These are phyloP conservation scores for Phoenicopterus ruber DNA, from an alignment of 2,113 vertebrate species.

Conservation along the genomic window DNA sequence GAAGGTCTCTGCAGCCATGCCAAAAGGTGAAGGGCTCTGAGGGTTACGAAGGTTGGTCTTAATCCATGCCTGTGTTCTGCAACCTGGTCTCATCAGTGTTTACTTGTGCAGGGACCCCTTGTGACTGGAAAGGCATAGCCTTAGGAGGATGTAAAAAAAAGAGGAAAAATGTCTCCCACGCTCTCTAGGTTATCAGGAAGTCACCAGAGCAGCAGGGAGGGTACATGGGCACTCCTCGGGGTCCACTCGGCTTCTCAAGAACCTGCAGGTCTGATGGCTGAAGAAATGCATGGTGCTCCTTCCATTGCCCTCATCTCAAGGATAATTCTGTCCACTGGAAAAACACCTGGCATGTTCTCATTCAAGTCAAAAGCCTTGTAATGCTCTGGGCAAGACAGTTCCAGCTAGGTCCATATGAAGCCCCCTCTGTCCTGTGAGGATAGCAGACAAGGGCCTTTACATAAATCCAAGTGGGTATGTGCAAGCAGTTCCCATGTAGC, in stretches of 20 bases:
- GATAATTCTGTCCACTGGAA: not conserved
- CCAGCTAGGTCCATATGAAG: not conserved
- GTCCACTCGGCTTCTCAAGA: not conserved
- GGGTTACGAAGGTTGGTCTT: not conserved
- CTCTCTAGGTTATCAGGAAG: not conserved
- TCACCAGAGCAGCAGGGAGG: not conserved
- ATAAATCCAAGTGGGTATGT: not conserved
- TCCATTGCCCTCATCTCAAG: not conserved
- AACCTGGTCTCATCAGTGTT: not conserved
- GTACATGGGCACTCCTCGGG: accelerated
- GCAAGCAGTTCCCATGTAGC: not conserved
- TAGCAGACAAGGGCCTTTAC: not conserved
- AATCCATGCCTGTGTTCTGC: not conserved
- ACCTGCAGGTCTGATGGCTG: not conserved
- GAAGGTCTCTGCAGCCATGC: not conserved
- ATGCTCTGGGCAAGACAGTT: not conserved
- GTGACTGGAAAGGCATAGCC: not conserved
- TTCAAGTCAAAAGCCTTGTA: not conserved
- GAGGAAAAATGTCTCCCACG: not conserved
- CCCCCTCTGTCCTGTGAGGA: not conserved
- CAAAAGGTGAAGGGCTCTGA: not conserved
- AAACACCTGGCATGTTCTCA: not conserved
- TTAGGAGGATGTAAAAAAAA: not conserved
- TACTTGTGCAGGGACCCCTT: not conserved
- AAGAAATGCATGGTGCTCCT: not conserved